Conservation (phyloP, 2,797 vertebrate genomes). For the Hydrophis major region DNA sequence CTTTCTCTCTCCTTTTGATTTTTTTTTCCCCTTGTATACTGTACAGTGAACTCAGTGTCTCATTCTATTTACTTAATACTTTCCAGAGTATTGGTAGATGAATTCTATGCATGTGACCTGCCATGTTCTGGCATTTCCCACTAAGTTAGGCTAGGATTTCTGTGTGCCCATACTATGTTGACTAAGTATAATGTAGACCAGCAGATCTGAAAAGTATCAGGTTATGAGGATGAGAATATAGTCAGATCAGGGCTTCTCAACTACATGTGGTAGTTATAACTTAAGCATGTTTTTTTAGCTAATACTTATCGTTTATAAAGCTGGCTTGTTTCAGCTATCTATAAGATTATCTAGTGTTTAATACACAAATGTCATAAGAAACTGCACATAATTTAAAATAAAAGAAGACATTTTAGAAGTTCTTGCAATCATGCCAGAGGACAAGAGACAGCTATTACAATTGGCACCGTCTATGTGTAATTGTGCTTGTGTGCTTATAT, state of each 20-base stretch:
- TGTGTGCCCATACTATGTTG: not conserved
- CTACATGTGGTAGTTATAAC: not conserved
- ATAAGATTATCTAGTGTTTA: not conserved
- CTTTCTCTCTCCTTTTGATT: conserved; percentile 16
- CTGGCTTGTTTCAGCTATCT: not conserved
- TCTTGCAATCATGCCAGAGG: not conserved
- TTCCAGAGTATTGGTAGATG: not conserved
- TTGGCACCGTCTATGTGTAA: not conserved
- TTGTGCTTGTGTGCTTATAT: not conserved
- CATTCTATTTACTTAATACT: conserved; percentile 5
- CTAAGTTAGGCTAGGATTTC: not conserved
- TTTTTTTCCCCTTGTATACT: not conserved
- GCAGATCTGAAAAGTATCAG: not conserved
- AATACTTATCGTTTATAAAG: not conserved
- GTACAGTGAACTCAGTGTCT: not conserved
- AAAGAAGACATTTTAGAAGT: not conserved
- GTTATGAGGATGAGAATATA: not conserved
- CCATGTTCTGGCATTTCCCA: not conserved
- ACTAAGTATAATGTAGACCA: not conserved
- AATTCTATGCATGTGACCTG: not conserved
- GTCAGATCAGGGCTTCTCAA: not conserved
- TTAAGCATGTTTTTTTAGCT: not conserved
- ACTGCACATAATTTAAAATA: not conserved
- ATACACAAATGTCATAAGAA: not conserved
- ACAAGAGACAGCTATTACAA: not conserved